Conservation (phyloP, 2,797 vertebrate species). For the Loriculus beryllinus region DNA sequence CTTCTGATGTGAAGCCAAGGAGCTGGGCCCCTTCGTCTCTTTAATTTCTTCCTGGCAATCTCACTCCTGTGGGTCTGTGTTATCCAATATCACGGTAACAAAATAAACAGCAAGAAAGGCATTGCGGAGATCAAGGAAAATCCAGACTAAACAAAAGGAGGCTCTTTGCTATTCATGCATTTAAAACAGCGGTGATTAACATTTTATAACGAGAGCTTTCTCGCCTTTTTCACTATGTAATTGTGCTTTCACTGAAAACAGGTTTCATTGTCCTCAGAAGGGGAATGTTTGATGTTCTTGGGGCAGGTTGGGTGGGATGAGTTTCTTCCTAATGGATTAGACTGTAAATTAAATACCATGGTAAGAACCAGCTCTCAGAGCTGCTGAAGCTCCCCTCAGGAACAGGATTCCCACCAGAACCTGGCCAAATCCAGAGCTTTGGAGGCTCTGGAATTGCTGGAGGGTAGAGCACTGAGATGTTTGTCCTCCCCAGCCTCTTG, state of each 20-base stretch:
- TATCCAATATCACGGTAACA: conserved; percentile 19
- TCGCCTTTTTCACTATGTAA: background rate
- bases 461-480: background rate
- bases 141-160: conserved; percentile 44
- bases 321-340: conserved; percentile 13
- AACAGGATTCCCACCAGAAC: background rate
- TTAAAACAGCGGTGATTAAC: conserved; percentile 48
- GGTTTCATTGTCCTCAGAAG: background rate
- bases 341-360: conserved; percentile 17
- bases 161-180: conserved; percentile 20
- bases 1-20: conserved; percentile 38
- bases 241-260: conserved; percentile 36
- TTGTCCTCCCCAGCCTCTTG: background rate
- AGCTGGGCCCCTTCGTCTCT: background rate
- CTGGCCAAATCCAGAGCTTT: background rate
- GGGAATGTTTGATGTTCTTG: background rate
- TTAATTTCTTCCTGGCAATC: conserved; percentile 10
- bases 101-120: conserved; percentile 59
- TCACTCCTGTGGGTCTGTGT: background rate
- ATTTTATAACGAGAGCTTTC: conserved; percentile 33
- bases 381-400: background rate
- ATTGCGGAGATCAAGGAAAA: conserved; percentile 55
- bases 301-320: background rate
- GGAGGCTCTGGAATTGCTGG: background rate
- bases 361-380: background rate